Evolutionary conservation across 2,113 vertebrate genomes (phyloP), one percentile per base, ranked within the genome.

Genomic region (Xyrauchen texanus): DNA sequence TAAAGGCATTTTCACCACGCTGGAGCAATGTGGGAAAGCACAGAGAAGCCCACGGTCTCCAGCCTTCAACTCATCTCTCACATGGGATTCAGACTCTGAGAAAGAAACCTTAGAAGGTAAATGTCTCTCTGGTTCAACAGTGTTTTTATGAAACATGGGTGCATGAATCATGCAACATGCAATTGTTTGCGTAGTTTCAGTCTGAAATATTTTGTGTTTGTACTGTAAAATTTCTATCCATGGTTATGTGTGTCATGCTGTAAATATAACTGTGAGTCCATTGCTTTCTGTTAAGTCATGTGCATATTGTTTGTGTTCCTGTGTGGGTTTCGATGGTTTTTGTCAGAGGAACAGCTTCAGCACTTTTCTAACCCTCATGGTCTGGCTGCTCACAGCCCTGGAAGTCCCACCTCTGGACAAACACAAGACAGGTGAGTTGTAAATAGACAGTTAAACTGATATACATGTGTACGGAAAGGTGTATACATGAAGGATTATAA

Each of bases 331-430:
- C 77, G 79, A 71, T 83, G 82, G 81, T 78, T 45, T 87, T 83
- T 88, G 84, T 87, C 90, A 93, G 93, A 93, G 86, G 93, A 93
- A 88, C 92, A 94, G 85, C 92, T 92, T 74, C 92, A 91, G 88
- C 91, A 93, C 87, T 93, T 93, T 89, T 93, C 90, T 89, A 94
- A 94, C 88, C 92, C 92, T 89, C 92, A 93, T 45, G 93, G 93
- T 83, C 89, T 94, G 89, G 93, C 92, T 84, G 90, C 91, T 87
- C 92, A 93, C 89, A 94, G 93, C 85, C 93, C 93, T 34, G 93
- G 92, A 88, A 90, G 91, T 82, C 90, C 90, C 69, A 92, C 89
- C 75, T 86, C 87, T 82, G 91, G 89, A 92, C 85, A 78, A 79
- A 52, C 76, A 76, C 74, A 76, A 64, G 85, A 76, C 44, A 16